A percentile compares a stretch with the other conserved stretches of the same genome.
These are phyloP conservation scores for Noturus placidus DNA, from an alignment of 2,113 vertebrate species.

Conservation along the genomic window DNA sequence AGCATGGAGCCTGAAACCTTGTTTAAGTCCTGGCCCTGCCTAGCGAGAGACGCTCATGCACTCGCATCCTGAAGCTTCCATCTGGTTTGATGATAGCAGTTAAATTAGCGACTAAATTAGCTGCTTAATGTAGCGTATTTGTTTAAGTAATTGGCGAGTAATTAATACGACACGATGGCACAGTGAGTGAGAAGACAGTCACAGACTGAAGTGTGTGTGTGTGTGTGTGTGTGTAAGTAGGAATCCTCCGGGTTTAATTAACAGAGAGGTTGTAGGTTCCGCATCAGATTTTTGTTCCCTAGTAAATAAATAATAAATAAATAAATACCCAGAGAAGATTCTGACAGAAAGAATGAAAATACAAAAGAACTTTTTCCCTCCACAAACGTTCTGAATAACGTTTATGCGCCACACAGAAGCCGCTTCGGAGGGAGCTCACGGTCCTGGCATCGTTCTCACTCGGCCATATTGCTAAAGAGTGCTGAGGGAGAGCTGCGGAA, in stretches of 20 bases:
- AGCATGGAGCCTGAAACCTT: conserved; percentile 51
- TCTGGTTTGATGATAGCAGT: conserved; percentile 65
- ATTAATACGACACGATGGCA: conserved; percentile 72
- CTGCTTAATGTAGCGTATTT: conserved; percentile 76
- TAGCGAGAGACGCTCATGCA: conserved; percentile 24
- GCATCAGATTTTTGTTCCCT: not conserved
- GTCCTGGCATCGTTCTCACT: conserved; percentile 1
- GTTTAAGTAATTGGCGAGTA: conserved; percentile 76
- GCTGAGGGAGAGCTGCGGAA: conserved; percentile 62
- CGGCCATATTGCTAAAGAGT: conserved; percentile 42
- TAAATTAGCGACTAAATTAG: conserved; percentile 70
- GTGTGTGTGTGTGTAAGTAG: conserved; percentile 16
- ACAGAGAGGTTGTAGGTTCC: not conserved
- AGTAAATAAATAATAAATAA: not conserved
- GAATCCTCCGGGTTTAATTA: not conserved
- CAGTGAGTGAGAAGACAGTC: conserved; percentile 6
- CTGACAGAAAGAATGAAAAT: conserved; percentile 1
- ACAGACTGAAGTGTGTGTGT: not conserved
- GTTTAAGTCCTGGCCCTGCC: conserved; percentile 40
- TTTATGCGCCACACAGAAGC: not conserved
- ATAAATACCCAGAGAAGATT: not conserved
- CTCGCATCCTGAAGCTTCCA: conserved; percentile 61
- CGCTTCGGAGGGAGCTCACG: not conserved
- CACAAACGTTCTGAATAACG: not conserved
- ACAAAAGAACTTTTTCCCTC: not conserved